Conservation (phyloP, 2,888 invertebrate genomes). For the Mesorhabditis spiculigera region DNA sequence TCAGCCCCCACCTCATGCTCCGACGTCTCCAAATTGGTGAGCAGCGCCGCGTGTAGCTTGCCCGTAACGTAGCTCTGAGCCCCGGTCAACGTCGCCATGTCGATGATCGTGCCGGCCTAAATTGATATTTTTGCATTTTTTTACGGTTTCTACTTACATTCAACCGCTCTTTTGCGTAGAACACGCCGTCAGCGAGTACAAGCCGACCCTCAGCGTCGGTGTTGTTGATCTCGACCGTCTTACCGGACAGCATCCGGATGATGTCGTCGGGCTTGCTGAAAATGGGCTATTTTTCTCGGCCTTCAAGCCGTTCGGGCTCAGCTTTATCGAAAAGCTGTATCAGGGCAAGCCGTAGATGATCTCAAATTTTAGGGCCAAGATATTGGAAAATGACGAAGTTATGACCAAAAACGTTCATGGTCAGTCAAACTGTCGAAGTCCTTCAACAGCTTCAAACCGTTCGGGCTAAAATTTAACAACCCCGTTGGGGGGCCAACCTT, state of each 20-base stretch:
- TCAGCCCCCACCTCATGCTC: constrained; percentile 41
- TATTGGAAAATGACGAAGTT: no score
- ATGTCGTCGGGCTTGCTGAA: constrained; percentile 75
- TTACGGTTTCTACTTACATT: constrained; percentile 21
- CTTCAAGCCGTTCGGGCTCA: no score
- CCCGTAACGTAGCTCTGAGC: constrained; percentile 83
- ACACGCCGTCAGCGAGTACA: constrained; percentile 77
- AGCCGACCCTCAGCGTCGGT: constrained; percentile 89
- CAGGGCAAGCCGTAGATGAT: no score
- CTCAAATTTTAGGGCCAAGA: no score
- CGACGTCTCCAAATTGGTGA: constrained; percentile 69
- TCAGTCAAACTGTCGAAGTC: no score
- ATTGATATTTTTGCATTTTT: constrained; percentile 58
- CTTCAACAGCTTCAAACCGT: no score
- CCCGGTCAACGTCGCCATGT: constrained; percentile 86
- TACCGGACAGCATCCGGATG: constrained; percentile 82
- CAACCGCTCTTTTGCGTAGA: constrained; percentile 52
- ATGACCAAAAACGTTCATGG: no score
- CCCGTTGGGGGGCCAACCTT: no score
- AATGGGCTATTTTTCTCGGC: background rate
- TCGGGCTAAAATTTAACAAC: no score
- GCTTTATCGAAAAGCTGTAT: no score
- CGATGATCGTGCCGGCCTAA: constrained; percentile 79
- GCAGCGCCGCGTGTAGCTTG: constrained; percentile 78
- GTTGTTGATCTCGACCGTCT: constrained; percentile 86